Evolutionary conservation across 2,888 invertebrate genomes (phyloP), one percentile per base, ranked within the genome.

Genomic region (Rosalia funebris): DNA sequence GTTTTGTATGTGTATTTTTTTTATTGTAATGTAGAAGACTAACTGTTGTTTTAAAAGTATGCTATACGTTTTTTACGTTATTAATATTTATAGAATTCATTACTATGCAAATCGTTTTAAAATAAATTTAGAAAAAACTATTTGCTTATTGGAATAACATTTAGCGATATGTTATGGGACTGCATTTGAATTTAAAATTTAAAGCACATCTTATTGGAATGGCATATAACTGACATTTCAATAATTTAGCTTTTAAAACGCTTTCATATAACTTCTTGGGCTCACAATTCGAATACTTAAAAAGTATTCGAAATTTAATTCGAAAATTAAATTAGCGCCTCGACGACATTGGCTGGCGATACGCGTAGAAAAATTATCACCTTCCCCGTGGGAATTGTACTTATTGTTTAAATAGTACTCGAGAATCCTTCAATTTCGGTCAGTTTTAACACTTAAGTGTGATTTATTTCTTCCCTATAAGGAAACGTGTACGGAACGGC

Each of bases 361-460:
- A 15, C 37, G 16, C 25, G 14, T 17, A 47, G 25, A 56, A 44
- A 59, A 73, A 76, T 74, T 75, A 74, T 68, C 74, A 69, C 73
- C 65, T 69, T 50, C 64, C 68, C 71, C 75, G 75, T 76, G 75
- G 74, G 75, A 76, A 75, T 64, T 59, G 46, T 55, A 20, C 54
- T 62, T 63, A 64, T 71, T 75, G 70, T 76, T 74, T 72, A 68
- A 70, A 71, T 63, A 69, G 58, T 61, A 63, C 53, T 53, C 44
- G 52, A 68, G 69, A 67, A 60, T 71, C 68, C 68, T 71, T 68
- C 60, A 70, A 73, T 71, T 74, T 73, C 72, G 65, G 69, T 72
- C 64, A 71, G 67, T 76, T 76, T 77, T 77, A 76, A 76, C 77
- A 76, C 74, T 57, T 71, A 70, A 36, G 74, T 77, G 77, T 73